Conservation (phyloP, 2,888 invertebrate genomes). For the Anorthoa munda region DNA sequence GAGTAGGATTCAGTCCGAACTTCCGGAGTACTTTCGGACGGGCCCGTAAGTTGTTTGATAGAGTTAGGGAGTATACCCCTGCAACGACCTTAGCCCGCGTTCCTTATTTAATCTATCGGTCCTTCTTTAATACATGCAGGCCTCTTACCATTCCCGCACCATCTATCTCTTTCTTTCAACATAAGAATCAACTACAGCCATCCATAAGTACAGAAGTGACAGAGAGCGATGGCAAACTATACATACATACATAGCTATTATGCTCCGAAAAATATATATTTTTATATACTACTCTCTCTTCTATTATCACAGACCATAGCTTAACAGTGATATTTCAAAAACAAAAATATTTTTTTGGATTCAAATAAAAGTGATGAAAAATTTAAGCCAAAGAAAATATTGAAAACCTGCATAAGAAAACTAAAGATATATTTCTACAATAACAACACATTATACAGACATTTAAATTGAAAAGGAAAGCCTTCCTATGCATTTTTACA, state of each 20-base stretch:
- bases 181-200: conserved; percentile 56
- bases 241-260: conserved; percentile 73
- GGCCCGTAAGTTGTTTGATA: no score
- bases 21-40: no score
- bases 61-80: no score
- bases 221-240: conserved; percentile 74
- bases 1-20: no score
- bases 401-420: neutral
- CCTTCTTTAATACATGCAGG: neutral
- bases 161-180: conserved; percentile 19
- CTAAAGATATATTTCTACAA: neutral
- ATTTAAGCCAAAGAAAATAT: neutral
- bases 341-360: conserved; percentile 16
- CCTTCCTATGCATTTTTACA: neutral
- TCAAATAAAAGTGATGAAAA: conserved; percentile 4
- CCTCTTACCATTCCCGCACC: conserved; percentile 5
- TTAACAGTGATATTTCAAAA: conserved; percentile 72
- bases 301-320: conserved; percentile 89
- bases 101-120: conserved; percentile 21
- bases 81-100: neutral
- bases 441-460: conserved; percentile 9
- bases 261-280: conserved; percentile 72
- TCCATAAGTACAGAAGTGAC: conserved; percentile 71
- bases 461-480: conserved; percentile 5
- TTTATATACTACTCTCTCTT: conserved; percentile 79